phyloP scores from a whole-genome alignment of 2,888 invertebrate species.

The Acanthacorydalis orientalis region DNA sequence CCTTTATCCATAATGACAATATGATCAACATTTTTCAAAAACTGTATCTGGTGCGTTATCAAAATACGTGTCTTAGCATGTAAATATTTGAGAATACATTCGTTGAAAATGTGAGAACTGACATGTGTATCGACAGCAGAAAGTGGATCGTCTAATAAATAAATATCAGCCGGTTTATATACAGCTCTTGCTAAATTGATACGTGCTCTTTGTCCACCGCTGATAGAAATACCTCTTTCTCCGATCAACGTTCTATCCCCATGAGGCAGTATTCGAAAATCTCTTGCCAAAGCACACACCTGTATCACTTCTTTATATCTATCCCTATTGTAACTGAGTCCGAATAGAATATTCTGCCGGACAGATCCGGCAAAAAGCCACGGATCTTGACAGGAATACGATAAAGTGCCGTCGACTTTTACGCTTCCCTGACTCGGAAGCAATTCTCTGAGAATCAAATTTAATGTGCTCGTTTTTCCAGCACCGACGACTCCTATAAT shows the following conservation, averaged over 20 bases:
- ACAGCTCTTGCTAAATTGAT: slow-evolving; percentile 61
- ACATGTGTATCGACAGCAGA: slow-evolving; percentile 65
- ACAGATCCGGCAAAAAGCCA: slow-evolving; percentile 44
- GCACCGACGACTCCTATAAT: slow-evolving; percentile 51
- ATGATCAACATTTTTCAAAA: slow-evolving; percentile 18
- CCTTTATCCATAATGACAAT: slow-evolving; percentile 28
- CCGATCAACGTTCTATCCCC: slow-evolving; percentile 65
- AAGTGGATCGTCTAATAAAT: slow-evolving; percentile 62
- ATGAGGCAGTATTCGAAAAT: slow-evolving; percentile 55
- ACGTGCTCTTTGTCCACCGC: slow-evolving; percentile 72
- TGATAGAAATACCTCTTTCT: slow-evolving; percentile 61
- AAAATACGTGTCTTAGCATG: slow-evolving; percentile 33
- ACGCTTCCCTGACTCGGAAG: slow-evolving; percentile 24
- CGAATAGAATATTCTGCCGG: slow-evolving; percentile 64
- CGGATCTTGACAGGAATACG: slow-evolving; percentile 44
- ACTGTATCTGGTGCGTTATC: slow-evolving; percentile 57
- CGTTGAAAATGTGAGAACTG: slow-evolving; percentile 49
- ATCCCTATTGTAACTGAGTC: slow-evolving; percentile 36
- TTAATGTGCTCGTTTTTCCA: slow-evolving; percentile 37
- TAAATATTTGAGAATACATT: slow-evolving; percentile 46
- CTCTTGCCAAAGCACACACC: slow-evolving; percentile 45
- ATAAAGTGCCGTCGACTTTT: slow-evolving; percentile 28
- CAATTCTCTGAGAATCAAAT: slow-evolving; percentile 28
- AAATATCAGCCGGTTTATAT: slow-evolving; percentile 60
- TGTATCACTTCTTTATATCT: slow-evolving; percentile 40